A percentile compares a stretch with the other conserved stretches of the same genome.
These are phyloP conservation scores for Conistra vaccinii DNA, from an alignment of 2,888 invertebrate genomes.

Conservation along the genomic window DNA sequence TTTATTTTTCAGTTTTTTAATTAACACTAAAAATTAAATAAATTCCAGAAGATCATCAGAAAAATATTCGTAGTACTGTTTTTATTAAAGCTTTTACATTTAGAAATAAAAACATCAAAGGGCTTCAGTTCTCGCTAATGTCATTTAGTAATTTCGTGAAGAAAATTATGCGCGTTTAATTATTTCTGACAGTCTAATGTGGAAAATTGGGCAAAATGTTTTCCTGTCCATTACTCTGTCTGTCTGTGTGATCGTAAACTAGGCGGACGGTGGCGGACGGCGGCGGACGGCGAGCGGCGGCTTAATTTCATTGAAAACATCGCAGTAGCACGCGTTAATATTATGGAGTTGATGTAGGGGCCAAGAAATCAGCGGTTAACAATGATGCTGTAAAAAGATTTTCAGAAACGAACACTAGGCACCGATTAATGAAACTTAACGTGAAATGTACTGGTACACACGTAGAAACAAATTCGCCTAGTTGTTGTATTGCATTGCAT, in stretches of 20 bases:
- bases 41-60: slow-evolving; percentile 17
- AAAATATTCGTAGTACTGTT: slow-evolving; percentile 33
- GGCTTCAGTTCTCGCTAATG: slow-evolving; percentile 44
- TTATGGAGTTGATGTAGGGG: slow-evolving; percentile 34
- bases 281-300: slow-evolving; percentile 11
- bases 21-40: slow-evolving; percentile 21
- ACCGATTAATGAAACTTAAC: not conserved
- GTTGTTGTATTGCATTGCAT: not conserved
- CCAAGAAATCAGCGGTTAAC: slow-evolving; percentile 46
- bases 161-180: slow-evolving; percentile 56
- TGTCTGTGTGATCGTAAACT: slow-evolving; percentile 58
- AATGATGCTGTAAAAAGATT: not conserved
- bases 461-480: not conserved
- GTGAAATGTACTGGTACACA: not conserved
- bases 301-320: slow-evolving; percentile 59
- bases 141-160: slow-evolving; percentile 52
- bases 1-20: not conserved
- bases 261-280: slow-evolving; percentile 40
- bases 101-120: slow-evolving; percentile 55
- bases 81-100: slow-evolving; percentile 38
- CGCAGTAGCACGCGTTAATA: slow-evolving; percentile 45
- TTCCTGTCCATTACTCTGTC: slow-evolving; percentile 64
- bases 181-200: slow-evolving; percentile 59
- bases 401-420: not conserved
- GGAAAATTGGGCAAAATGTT: slow-evolving; percentile 63